A percentile compares a stretch with the other conserved stretches of the same genome.
phyloP scores from a whole-genome alignment of 2,113 vertebrate genomes.

The Datnioides undecimradiatus region DNA sequence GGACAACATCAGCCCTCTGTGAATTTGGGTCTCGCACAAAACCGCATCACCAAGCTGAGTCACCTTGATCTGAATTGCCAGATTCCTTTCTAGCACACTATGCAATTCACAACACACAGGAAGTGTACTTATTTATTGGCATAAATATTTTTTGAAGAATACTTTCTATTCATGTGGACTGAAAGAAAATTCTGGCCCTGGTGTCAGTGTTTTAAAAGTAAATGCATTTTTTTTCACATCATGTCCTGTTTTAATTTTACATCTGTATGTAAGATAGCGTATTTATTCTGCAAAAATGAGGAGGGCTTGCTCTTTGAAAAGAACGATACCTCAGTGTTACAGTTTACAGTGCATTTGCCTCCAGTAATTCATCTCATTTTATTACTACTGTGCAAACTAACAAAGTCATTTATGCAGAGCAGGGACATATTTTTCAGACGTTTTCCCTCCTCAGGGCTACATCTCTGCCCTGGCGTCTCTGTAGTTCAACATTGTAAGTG shows the following conservation, averaged over 20 bases:
- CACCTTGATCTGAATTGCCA: constrained; percentile 69
- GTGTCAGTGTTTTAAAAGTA: constrained; percentile 54
- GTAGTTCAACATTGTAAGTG: constrained; percentile 6
- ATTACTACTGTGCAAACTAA: constrained; percentile 36
- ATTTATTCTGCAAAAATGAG: constrained; percentile 76
- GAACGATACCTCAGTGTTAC: constrained; percentile 74
- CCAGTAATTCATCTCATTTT: constrained; percentile 67
- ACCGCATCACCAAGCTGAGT: constrained; percentile 53
- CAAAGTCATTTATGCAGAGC: constrained; percentile 35
- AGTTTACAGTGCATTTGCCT: constrained; percentile 75
- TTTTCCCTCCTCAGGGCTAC: constrained; percentile 22
- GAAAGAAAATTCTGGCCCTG: constrained; percentile 65
- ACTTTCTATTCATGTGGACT: constrained; percentile 88
- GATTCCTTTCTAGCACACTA: constrained; percentile 83
- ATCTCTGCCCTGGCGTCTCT: neutral
- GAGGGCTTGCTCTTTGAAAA: constrained; percentile 65
- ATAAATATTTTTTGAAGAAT: constrained; percentile 78
- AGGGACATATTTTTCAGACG: constrained; percentile 9
- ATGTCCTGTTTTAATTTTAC: constrained; percentile 64
- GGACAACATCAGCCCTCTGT: constrained; percentile 51
- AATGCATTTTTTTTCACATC: constrained; percentile 73
- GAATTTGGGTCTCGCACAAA: constrained; percentile 54
- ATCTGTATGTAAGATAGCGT: constrained; percentile 54
- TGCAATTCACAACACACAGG: constrained; percentile 87
- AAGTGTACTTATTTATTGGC: constrained; percentile 99